These are phyloP conservation scores for Strongylocentrotus purpuratus DNA, from an alignment of 35 echinoderm and acorn worm genomes.

Conservation along the genomic window DNA sequence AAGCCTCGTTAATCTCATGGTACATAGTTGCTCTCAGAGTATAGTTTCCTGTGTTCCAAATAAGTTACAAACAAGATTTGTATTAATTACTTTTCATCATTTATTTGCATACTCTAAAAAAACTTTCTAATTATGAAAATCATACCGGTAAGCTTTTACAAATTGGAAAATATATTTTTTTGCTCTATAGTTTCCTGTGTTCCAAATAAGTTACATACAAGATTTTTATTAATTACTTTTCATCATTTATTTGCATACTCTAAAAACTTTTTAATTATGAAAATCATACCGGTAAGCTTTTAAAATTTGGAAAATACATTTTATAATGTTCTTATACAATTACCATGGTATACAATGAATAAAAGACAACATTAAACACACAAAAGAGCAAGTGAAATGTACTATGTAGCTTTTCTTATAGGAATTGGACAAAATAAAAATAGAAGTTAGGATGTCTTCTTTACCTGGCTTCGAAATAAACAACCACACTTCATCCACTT, in stretches of 20 bases:
- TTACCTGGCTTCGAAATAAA: slow-evolving; percentile 8
- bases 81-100: no score
- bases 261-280: no score
- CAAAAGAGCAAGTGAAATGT: background rate
- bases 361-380: background rate
- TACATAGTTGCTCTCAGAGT: background rate
- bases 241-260: no score
- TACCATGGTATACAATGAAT: background rate
- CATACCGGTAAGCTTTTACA: background rate
- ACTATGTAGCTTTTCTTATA: background rate
- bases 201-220: background rate
- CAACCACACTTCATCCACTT: slow-evolving; percentile 25
- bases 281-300: background rate
- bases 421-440: background rate
- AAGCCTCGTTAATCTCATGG: slow-evolving; percentile 6
- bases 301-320: background rate
- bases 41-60: background rate
- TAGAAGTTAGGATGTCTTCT: background rate
- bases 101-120: no score
- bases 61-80: background rate
- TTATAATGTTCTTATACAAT: background rate
- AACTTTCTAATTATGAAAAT: no score
- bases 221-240: no score
- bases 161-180: background rate
- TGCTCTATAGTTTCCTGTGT: background rate